phyloP scores from a whole-genome alignment of 2,113 vertebrate genomes.

The Nycticebus coucang region DNA sequence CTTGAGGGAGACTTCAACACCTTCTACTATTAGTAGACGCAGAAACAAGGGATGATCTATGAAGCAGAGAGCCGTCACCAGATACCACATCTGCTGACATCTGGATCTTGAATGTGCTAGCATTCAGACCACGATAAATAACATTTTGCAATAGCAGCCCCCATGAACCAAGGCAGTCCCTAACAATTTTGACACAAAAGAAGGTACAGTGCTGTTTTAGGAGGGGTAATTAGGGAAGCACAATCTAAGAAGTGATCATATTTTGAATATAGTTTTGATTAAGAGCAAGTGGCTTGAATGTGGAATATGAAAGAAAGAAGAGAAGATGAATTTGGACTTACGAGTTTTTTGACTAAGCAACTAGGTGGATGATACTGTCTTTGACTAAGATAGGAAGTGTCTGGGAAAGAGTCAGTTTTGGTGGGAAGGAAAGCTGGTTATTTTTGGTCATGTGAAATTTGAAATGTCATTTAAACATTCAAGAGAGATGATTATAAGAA shows the following conservation, averaged over 20 bases:
- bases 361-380: not conserved
- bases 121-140: not conserved
- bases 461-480: not conserved
- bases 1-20: not conserved
- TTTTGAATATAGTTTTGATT: not conserved
- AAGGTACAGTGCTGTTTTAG: accelerated
- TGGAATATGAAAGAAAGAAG: not conserved
- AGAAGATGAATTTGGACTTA: not conserved
- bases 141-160: not conserved
- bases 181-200: not conserved
- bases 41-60: not conserved
- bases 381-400: not conserved
- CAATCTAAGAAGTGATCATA: not conserved
- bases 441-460: not conserved
- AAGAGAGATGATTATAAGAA: not conserved
- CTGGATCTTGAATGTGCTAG: not conserved
- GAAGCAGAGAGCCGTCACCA: not conserved
- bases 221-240: not conserved
- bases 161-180: not conserved
- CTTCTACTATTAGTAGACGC: too few species aligned
- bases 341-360: not conserved
- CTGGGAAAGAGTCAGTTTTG: not conserved
- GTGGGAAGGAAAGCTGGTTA: not conserved
- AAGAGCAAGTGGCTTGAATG: not conserved
- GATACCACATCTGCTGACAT: not conserved